Evolutionary conservation across 2,888 invertebrate species (phyloP).

Genomic region (Oscheius sp.): DNA sequence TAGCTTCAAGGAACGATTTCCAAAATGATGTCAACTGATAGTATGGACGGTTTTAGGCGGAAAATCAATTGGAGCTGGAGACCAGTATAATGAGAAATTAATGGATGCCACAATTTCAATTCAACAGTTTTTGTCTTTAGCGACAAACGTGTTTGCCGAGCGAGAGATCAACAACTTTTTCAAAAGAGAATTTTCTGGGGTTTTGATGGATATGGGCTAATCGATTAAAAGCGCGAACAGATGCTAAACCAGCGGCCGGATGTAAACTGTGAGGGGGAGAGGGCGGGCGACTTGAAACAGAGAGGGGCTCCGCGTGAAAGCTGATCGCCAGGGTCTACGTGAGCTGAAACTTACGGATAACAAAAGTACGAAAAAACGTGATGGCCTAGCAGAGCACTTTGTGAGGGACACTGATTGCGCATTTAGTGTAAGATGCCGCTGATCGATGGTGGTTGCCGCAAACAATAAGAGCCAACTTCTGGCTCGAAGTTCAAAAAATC

Average conservation of each 20-base stretch:
- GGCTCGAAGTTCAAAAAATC: background rate
- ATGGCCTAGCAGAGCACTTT: constrained; percentile 13
- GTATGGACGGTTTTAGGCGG: too few relatives aligned
- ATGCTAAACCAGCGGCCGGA: constrained; percentile 16
- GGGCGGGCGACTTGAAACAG: constrained; percentile 2
- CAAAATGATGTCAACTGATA: too few relatives aligned
- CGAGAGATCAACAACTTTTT: background rate
- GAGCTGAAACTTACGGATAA: background rate
- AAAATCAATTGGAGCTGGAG: too few relatives aligned
- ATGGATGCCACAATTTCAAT: too few relatives aligned
- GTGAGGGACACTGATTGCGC: constrained; percentile 27
- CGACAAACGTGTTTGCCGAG: background rate
- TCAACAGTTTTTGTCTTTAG: too few relatives aligned
- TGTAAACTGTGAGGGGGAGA: constrained; percentile 25
- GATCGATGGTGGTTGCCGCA: constrained; percentile 25
- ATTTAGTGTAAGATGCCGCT: constrained; percentile 27
- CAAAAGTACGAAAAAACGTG: background rate
- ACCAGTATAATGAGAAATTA: too few relatives aligned
- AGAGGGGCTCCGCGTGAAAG: constrained; percentile 1
- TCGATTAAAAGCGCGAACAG: constrained; percentile 7
- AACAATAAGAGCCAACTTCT: constrained; percentile 21
- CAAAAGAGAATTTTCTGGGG: background rate
- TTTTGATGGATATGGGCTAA: constrained; percentile 1
- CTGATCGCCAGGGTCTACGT: constrained; percentile 5
- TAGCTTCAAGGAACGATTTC: background rate